A percentile compares a stretch with the other conserved stretches of the same genome.
phyloP scores from a whole-genome alignment of 2,888 invertebrate species.

The Amblyjoppa fuscipennis region DNA sequence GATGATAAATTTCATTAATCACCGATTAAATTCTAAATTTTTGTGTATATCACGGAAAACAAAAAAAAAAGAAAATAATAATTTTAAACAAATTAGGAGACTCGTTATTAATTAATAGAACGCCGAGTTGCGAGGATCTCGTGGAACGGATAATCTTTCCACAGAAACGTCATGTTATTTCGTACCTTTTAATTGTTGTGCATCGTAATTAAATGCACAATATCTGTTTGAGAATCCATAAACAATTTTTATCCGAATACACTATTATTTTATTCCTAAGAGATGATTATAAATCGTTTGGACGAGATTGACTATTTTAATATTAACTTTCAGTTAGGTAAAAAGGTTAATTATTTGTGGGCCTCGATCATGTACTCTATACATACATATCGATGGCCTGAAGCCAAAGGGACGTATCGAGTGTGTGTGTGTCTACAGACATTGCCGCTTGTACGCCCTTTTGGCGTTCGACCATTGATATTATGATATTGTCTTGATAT shows the following conservation, averaged over 20 bases:
- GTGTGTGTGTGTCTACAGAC: not conserved
- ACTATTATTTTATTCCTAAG: slow-evolving; percentile 73
- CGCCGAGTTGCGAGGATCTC: slow-evolving; percentile 13
- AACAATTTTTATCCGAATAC: slow-evolving; percentile 70
- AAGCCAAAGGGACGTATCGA: not conserved
- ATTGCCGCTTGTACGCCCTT: not conserved
- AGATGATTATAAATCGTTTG: slow-evolving; percentile 70
- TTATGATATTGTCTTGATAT: slow-evolving; percentile 31
- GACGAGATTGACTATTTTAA: slow-evolving; percentile 78
- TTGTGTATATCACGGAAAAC: slow-evolving; percentile 32
- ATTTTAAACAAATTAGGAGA: slow-evolving; percentile 25
- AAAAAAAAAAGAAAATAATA: slow-evolving; percentile 2
- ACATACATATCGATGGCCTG: slow-evolving; percentile 17
- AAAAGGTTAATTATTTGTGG: slow-evolving; percentile 57
- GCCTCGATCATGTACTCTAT: slow-evolving; percentile 36
- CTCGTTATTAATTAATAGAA: not conserved
- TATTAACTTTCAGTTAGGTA: slow-evolving; percentile 74
- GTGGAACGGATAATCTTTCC: slow-evolving; percentile 23
- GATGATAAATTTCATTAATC: slow-evolving; percentile 3
- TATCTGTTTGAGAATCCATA: slow-evolving; percentile 42
- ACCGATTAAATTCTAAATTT: slow-evolving; percentile 66
- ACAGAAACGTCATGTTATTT: slow-evolving; percentile 1
- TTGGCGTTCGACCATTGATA: slow-evolving; percentile 15
- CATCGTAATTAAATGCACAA: slow-evolving; percentile 3
- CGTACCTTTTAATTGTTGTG: slow-evolving; percentile 41